These are phyloP conservation scores for Drosophila nasuta DNA, from an alignment of 1,140 invertebrate species.

Conservation along the genomic window DNA sequence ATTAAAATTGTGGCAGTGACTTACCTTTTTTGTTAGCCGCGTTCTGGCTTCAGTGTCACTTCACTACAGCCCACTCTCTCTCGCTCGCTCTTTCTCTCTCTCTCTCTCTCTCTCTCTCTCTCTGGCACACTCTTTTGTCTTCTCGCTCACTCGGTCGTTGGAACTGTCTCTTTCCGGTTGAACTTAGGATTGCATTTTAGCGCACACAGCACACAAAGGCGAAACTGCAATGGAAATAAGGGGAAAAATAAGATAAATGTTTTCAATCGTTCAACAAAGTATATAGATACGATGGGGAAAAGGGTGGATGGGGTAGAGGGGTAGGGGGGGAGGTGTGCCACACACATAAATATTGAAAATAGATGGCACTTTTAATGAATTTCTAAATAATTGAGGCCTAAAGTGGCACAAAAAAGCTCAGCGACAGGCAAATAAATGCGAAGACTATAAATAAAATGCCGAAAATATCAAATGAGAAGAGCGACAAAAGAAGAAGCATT, in stretches of 20 bases:
- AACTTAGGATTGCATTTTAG: slow-evolving; percentile 43
- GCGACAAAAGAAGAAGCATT: neutral
- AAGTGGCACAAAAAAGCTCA: slow-evolving; percentile 73
- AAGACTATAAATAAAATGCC: slow-evolving; percentile 66
- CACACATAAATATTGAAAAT: slow-evolving; percentile 72
- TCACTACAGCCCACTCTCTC: neutral
- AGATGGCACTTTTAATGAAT: slow-evolving; percentile 79
- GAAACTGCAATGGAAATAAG: slow-evolving; percentile 38
- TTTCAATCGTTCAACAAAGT: neutral
- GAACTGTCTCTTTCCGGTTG: neutral
- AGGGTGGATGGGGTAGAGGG: too few species aligned
- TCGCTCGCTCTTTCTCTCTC: slow-evolving; percentile 2
- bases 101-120: neutral
- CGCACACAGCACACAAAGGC: neutral
- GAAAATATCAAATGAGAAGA: slow-evolving; percentile 3
- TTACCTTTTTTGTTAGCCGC: slow-evolving; percentile 36
- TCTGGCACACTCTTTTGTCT: neutral
- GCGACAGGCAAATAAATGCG: slow-evolving; percentile 72
- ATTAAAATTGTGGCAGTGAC: slow-evolving; percentile 39
- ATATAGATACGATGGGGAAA: neutral
- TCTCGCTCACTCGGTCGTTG: neutral
- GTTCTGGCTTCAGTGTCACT: slow-evolving; percentile 11
- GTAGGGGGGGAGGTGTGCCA: neutral
- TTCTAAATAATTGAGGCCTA: slow-evolving; percentile 81
- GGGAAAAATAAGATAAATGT: slow-evolving; percentile 10